phyloP scores from a whole-genome alignment of 2,888 invertebrate species.

The Cyclophora punctaria region DNA sequence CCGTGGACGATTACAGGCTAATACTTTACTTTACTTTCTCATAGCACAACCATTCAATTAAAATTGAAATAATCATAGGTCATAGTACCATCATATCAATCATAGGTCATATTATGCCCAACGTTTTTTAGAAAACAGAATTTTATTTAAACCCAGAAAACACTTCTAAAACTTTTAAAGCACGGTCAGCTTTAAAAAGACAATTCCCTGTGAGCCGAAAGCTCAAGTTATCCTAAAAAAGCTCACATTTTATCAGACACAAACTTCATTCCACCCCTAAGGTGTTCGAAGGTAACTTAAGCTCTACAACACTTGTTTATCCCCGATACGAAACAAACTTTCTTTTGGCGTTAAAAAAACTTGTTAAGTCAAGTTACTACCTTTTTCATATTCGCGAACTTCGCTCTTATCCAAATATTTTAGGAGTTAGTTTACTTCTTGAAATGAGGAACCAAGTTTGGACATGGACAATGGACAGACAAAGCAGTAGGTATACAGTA shows the following conservation, averaged over 20 bases:
- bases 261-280: constrained; percentile 13
- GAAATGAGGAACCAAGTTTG: constrained; percentile 23
- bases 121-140: no score
- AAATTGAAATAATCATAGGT: no score
- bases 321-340: constrained; percentile 22
- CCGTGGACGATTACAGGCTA: no score
- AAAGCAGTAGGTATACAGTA: no score
- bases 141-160: no score
- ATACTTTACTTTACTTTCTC: no score
- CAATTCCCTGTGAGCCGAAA: neutral
- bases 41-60: no score
- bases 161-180: no score
- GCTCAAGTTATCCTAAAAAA: constrained; percentile 1
- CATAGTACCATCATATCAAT: no score
- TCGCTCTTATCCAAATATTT: constrained; percentile 40
- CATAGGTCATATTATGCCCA: no score
- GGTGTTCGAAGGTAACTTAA: constrained; percentile 21
- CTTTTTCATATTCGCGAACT: constrained; percentile 35
- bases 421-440: constrained; percentile 16
- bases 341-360: constrained; percentile 7
- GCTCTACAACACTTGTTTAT: constrained; percentile 33
- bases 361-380: constrained; percentile 21
- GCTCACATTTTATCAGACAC: constrained; percentile 14
- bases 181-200: no score
- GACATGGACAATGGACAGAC: no score